Evolutionary conservation across 2,888 invertebrate genomes (phyloP).

Genomic region (Caenorhabditis sinica): DNA sequence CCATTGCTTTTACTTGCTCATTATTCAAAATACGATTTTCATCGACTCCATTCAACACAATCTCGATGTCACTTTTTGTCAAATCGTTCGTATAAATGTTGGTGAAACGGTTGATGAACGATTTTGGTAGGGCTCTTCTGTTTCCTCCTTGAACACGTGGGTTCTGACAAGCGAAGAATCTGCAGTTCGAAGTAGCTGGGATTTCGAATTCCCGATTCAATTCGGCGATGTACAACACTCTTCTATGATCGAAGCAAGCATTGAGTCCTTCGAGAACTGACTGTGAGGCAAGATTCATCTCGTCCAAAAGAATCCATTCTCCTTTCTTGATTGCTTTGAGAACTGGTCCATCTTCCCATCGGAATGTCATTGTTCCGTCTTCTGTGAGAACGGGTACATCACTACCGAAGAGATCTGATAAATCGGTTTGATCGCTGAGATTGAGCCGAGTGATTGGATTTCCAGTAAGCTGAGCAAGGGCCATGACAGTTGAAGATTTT

Average conservation of each 20-base stretch:
- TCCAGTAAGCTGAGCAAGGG: constrained; percentile 91
- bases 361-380: constrained; percentile 90
- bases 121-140: constrained; percentile 94
- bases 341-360: constrained; percentile 97
- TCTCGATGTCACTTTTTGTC: constrained; percentile 71
- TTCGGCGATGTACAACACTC: constrained; percentile 96
- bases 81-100: constrained; percentile 86
- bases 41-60: constrained; percentile 69
- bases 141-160: constrained; percentile 96
- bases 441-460: constrained; percentile 94
- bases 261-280: constrained; percentile 98
- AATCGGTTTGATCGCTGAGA: constrained; percentile 98
- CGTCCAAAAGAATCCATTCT: constrained; percentile 97
- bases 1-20: constrained; percentile 65
- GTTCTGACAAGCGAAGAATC: constrained; percentile 98
- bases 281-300: constrained; percentile 98
- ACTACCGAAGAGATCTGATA: constrained; percentile 97
- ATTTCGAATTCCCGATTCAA: constrained; percentile 87
- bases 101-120: constrained; percentile 97
- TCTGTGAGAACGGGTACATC: constrained; percentile 94
- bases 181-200: constrained; percentile 86
- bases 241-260: constrained; percentile 97
- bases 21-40: constrained; percentile 47
- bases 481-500: constrained; percentile 95
- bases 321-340: constrained; percentile 93